Evolutionary conservation across 2,113 vertebrate species (phyloP).

Genomic region (Cygnus buccinator): DNA sequence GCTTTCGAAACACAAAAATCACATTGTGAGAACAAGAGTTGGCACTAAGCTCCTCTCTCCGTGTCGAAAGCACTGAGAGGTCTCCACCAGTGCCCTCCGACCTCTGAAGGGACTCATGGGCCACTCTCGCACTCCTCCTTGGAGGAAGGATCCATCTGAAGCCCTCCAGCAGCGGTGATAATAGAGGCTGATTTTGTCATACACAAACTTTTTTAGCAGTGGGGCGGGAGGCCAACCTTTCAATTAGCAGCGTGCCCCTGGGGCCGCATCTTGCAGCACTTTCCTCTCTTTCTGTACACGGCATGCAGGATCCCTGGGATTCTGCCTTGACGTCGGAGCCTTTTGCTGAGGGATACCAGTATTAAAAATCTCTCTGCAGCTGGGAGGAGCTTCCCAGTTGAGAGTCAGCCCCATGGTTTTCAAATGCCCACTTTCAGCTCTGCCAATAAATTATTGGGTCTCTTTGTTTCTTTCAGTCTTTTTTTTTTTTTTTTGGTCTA

Average conservation of each 20-base stretch:
- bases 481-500: background rate
- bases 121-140: constrained; percentile 64
- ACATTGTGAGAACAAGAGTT: constrained; percentile 81
- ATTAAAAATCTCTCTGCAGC: constrained; percentile 72
- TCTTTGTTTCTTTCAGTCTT: constrained; percentile 64
- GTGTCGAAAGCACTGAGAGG: constrained; percentile 58
- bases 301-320: constrained; percentile 54
- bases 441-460: constrained; percentile 79
- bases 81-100: constrained; percentile 52
- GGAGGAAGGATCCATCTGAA: constrained; percentile 66
- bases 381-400: constrained; percentile 63
- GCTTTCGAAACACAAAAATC: constrained; percentile 89
- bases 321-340: constrained; percentile 45
- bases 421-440: constrained; percentile 67
- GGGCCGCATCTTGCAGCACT: constrained; percentile 53
- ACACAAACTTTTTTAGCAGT: constrained; percentile 61
- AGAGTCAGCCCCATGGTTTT: constrained; percentile 64
- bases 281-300: constrained; percentile 62
- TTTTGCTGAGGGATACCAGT: constrained; percentile 71
- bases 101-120: constrained; percentile 64
- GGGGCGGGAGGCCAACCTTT: constrained; percentile 42
- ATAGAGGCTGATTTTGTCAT: constrained; percentile 65
- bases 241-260: constrained; percentile 42
- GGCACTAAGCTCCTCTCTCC: constrained; percentile 71
- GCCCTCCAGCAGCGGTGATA: constrained; percentile 69